Evolutionary conservation across 1,140 invertebrate genomes (phyloP).

Genomic region (Whitmania pigra): DNA sequence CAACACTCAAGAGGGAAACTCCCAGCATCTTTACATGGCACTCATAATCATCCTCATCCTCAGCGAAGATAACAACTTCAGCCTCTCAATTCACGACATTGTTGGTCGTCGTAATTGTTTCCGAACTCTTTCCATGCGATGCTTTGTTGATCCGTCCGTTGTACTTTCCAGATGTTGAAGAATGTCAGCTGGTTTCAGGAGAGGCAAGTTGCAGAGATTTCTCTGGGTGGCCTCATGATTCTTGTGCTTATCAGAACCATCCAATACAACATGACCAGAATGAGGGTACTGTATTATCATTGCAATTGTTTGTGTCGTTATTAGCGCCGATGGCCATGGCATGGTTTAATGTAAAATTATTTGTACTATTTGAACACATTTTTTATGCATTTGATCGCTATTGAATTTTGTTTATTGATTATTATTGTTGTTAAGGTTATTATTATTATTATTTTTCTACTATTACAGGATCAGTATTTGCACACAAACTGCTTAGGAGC

Average conservation of each 20-base stretch:
- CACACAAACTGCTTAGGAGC: slow-evolving; percentile 66
- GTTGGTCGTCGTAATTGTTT: slow-evolving; percentile 51
- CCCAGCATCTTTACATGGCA: slow-evolving; percentile 98
- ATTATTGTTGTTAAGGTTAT: no score
- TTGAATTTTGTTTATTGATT: no score
- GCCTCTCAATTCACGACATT: slow-evolving; percentile 81
- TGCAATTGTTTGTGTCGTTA: neutral
- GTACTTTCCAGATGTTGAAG: slow-evolving; percentile 49
- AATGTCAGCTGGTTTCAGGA: slow-evolving; percentile 63
- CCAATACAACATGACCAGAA: slow-evolving; percentile 93
- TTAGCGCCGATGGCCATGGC: neutral
- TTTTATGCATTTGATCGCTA: no score
- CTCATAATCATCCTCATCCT: slow-evolving; percentile 90
- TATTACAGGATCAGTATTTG: slow-evolving; percentile 40
- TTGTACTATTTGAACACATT: no score
- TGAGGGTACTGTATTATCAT: slow-evolving; percentile 52
- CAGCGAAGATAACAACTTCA: slow-evolving; percentile 90
- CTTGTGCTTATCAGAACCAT: slow-evolving; percentile 87
- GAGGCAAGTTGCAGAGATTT: slow-evolving; percentile 72
- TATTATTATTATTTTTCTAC: no score
- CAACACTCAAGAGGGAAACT: slow-evolving; percentile 50
- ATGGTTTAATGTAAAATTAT: no score
- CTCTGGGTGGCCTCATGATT: slow-evolving; percentile 85
- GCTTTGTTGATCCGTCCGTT: neutral
- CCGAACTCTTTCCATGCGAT: neutral